Conservation (phyloP, 1,140 invertebrate species). For the Penaeus vannamei region DNA sequence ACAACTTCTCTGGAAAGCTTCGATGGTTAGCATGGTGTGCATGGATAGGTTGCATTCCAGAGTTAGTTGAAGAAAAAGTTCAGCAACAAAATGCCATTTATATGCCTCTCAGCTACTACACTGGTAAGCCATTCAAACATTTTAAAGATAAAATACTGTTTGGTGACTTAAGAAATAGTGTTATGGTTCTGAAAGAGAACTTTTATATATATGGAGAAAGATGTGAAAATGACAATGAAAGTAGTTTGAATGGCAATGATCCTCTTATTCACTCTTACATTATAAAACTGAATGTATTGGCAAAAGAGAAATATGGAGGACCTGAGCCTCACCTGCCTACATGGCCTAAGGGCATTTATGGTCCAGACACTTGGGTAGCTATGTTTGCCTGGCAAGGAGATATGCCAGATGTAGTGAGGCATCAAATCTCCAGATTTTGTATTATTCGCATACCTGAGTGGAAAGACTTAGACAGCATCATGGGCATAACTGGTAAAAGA, state of each 20-base stretch:
- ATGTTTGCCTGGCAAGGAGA: slow-evolving; percentile 52
- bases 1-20: slow-evolving; percentile 37
- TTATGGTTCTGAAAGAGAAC: slow-evolving; percentile 39
- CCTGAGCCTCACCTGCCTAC: slow-evolving; percentile 40
- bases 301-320: background rate
- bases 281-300: slow-evolving; percentile 35
- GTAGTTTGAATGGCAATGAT: background rate
- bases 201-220: slow-evolving; percentile 42
- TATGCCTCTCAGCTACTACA: slow-evolving; percentile 53
- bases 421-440: slow-evolving; percentile 28
- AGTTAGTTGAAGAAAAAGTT: background rate
- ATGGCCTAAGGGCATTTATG: slow-evolving; percentile 34
- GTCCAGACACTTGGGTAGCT: slow-evolving; percentile 42
- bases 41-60: slow-evolving; percentile 36
- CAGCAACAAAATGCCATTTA: slow-evolving; percentile 10
- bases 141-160: slow-evolving; percentile 48
- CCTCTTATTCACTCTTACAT: slow-evolving; percentile 41
- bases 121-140: slow-evolving; percentile 5
- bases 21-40: slow-evolving; percentile 42
- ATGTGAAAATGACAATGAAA: background rate
- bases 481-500: background rate
- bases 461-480: background rate
- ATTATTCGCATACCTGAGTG: slow-evolving; percentile 38
- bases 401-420: slow-evolving; percentile 24
- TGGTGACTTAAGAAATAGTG: slow-evolving; percentile 46